Base-by-base conservation (phyloP, 2,888 invertebrate species). In the Cylindroiulus punctatus region DNA sequence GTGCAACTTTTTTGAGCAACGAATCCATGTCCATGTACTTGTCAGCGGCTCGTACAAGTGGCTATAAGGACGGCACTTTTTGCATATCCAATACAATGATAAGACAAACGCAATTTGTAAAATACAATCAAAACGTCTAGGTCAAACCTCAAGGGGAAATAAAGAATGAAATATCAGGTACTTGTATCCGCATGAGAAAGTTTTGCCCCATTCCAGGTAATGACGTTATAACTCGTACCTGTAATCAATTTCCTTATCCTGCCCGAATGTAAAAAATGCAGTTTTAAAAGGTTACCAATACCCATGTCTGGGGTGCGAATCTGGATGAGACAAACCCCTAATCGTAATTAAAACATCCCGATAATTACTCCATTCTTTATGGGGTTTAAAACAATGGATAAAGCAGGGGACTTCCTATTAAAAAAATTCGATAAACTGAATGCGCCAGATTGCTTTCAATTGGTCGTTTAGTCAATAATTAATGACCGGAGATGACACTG, bases 111-210 rank as follows among this genome's bases (percentile, higher is more conserved):
- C 30, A 76, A 76, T 76, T 76, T 30, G 76, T 1, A 30, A 76
- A 30, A 14, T 14, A 30, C 76, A 76, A 26, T 30, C 12, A 76
- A 76, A 76, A 76, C 26, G 76, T 76, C 76, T 76, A 76, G 76
- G 76, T 76, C 76, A 76, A 76, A 3, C 76, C 76, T 76, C 76
- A 30, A 76, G 76, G 76, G 76, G 76, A 76, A 30, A 76, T 76
- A 76, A 10, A 76, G 76, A 76, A 76, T 76, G 76, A 76, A 10
- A 76, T 76, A 14, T 30, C 76, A 30, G 1, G 30, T 26, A 76
- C 30, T 76, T 30, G 76, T 76, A 76, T 76, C 30, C 76, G 76
- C 76, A 76, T 76, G 76, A 76, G 76, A 76, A 76, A 76, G 76
- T 76, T 76, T 76, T 76, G 76, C 10, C 26, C 76, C 2, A 76